Evolutionary conservation across 2,113 vertebrate species (phyloP), one percentile per base, ranked within the genome.

Genomic region (Clarias gariepinus): DNA sequence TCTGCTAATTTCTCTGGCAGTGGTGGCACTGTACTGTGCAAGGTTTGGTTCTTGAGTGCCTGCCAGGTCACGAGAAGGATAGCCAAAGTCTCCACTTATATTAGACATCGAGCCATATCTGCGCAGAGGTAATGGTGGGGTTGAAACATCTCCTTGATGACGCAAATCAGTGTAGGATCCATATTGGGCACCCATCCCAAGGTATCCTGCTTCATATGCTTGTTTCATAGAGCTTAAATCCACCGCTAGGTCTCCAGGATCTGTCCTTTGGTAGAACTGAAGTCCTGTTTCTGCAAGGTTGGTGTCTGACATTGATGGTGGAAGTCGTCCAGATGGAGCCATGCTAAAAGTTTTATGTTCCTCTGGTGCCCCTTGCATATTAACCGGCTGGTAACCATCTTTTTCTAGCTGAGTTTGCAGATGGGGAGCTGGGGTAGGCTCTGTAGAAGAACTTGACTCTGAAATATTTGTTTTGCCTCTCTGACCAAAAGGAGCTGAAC

Each of bases 21-120:
- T 99, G 55, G 98, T 99, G 86, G 98, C 97, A 82, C 98, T 99
- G 90, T 99, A 99, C 84, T 99, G 97, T 86, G 97, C 97, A 91
- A 99, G 94, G 92, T 96, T 99, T 86, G 97, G 95, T 87, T 99
- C 97, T 87, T 96, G 97, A 90, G 96, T 95, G 88, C 92, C 95
- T 69, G 95, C 90, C 76, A 94, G 90, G 15, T 98, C 97, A 74
- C 94, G 95, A n/a, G 95, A 92, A 1, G 95, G 94, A 77, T 95
- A 97, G 81, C 96, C 92, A 84, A 96, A 96, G 78, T 99, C 98
- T 0, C 97, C 97, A 93, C 96, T 98, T 85, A 99, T 97, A 91
- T 98, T 99, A n/a, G 98, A 99, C 93, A 96, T 96, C 0, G 98
- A 99, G 89, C 95, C 98, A 91, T 98, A 99, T 88, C 98, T 95